Base-by-base conservation (phyloP, 2,113 vertebrate species). In the Bubo scandiacus region DNA sequence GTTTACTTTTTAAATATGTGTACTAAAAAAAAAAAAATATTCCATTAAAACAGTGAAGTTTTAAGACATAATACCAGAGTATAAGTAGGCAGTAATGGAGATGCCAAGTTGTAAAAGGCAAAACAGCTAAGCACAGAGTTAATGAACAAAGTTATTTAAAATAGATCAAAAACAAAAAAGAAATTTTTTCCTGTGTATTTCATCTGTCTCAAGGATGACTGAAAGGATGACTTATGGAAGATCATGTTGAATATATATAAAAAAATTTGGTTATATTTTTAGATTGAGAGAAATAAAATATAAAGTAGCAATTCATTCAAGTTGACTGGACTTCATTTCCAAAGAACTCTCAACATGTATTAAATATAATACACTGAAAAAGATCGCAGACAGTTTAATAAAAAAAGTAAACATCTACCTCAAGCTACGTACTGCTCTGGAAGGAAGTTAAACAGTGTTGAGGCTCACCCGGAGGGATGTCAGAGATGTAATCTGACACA, bases 401-500 rank as follows among this genome's bases (percentile, higher is more conserved):
- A 40, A 34, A 43, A 77, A 82, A 25, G 51, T 58, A 88, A 96
- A 93, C 38, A 66, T 88, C 78, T 78, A 55, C 85, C 62, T 94
- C 79, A 92, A 83, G 55, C 55, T 96, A 66, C 51, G 36, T 71
- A 81, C 23, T 77, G 32, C 79, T 92, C 75, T 96, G 90, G 88
- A 90, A 96, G 96, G 92, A 96, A 95, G 92, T 88, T 70, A 63
- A 94, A 84, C 47, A 82, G 54, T 52, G 61, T 73, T 81, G 54
- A 94, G 92, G 51, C 57, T 95, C 79, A 88, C 67, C 32, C 90
- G 86, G 52, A 96, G 72, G 72, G 40, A 92, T 88, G 61, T 92
- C 75, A 92, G 95, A 97, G 86, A 84, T 96, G 72, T 92, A 96
- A 96, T 96, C 95, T 96, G 80, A 94, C 63, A 78, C 86, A 71